phyloP scores from a whole-genome alignment of 2,888 invertebrate genomes.

The Achlya flavicornis region DNA sequence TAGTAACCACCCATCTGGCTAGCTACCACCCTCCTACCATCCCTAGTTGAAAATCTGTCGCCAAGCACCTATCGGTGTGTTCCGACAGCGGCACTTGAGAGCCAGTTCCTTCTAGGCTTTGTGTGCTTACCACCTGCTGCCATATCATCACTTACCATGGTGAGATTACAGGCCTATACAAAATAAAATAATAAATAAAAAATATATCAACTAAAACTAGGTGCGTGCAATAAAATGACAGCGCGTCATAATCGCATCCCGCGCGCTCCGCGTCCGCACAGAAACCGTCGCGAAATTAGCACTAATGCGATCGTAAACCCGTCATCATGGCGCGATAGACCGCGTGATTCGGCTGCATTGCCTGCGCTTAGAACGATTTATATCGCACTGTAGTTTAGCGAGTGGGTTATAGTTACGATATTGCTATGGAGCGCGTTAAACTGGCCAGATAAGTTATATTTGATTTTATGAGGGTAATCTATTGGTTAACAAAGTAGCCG shows the following conservation, averaged over 20 bases:
- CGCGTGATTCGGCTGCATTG: slow-evolving; percentile 43
- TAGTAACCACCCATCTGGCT: too few species aligned
- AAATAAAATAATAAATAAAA: too few species aligned
- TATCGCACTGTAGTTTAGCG: slow-evolving; percentile 35
- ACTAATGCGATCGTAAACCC: slow-evolving; percentile 52
- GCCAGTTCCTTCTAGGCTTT: too few species aligned
- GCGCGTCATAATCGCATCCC: slow-evolving; percentile 34
- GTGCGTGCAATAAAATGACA: slow-evolving; percentile 50
- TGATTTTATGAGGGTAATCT: background rate
- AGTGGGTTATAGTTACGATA: slow-evolving; percentile 36
- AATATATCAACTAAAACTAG: slow-evolving; percentile 43
- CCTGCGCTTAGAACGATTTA: slow-evolving; percentile 44
- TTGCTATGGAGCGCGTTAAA: background rate
- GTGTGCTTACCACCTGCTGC: too few species aligned
- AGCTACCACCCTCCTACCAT: too few species aligned
- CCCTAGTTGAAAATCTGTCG: too few species aligned
- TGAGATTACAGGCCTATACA: too few species aligned
- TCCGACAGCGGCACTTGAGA: too few species aligned
- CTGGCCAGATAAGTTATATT: background rate
- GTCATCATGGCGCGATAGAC: slow-evolving; percentile 47
- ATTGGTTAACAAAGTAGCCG: too few species aligned
- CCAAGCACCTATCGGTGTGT: too few species aligned
- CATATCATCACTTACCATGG: too few species aligned
- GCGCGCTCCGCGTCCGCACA: slow-evolving; percentile 33
- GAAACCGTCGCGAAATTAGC: slow-evolving; percentile 44